phyloP scores from a whole-genome alignment of 92 coral and sea anemone species.

The Diadumene lineata region DNA sequence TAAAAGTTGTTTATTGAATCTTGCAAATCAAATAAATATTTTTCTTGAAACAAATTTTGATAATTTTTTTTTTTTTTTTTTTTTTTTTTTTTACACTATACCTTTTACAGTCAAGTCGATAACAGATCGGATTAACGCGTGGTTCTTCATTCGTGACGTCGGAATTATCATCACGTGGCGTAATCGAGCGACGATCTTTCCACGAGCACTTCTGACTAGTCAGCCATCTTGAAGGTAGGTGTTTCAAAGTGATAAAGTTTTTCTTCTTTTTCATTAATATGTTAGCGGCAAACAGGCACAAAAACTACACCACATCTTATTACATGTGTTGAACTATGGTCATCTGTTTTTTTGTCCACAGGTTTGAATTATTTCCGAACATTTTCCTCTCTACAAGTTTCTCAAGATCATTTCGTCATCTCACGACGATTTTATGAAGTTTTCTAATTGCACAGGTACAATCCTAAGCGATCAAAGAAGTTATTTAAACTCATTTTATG shows the following conservation, averaged over 20 bases:
- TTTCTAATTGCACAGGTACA: conserved; percentile 46
- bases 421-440: conserved; percentile 53
- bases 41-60: too few species aligned
- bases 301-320: neutral
- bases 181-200: neutral
- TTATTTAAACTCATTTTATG: neutral
- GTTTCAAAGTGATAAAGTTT: neutral
- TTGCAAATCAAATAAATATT: too few species aligned
- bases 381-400: conserved; percentile 30
- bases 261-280: neutral
- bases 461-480: neutral
- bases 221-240: conserved; percentile 52
- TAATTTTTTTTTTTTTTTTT: too few species aligned
- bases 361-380: conserved; percentile 18
- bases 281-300: neutral
- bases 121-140: too few species aligned
- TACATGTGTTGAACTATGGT: conserved; percentile 1
- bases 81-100: too few species aligned
- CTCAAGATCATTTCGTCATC: conserved; percentile 40
- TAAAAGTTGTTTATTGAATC: too few species aligned
- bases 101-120: too few species aligned
- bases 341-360: conserved; percentile 8
- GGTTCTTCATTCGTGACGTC: conserved; percentile 34
- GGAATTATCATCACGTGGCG: conserved; percentile 41
- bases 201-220: conserved; percentile 6